These are phyloP conservation scores for Trichoplusia ni DNA, from an alignment of 1,140 invertebrate genomes.

Conservation along the genomic window DNA sequence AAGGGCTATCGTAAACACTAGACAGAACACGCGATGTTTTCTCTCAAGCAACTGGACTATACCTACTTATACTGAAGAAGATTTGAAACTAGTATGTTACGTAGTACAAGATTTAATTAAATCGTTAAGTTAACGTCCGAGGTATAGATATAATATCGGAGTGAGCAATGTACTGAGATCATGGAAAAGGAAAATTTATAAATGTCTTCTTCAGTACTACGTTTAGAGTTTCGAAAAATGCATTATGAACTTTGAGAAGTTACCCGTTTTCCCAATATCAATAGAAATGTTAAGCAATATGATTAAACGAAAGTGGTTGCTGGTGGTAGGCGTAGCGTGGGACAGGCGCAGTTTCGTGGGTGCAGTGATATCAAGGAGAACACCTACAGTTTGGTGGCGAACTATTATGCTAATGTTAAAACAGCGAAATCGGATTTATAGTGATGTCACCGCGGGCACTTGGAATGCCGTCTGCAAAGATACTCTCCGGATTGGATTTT, in stretches of 20 bases:
- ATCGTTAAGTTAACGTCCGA: constrained; percentile 36
- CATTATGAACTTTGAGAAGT: constrained; percentile 7
- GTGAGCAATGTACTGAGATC: constrained; percentile 3
- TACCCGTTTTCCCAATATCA: constrained; percentile 43
- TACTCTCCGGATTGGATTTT: not conserved
- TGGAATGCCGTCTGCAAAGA: constrained; percentile 28
- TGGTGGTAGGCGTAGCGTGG: constrained; percentile 65
- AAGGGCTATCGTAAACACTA: not conserved
- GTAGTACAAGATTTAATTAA: not conserved
- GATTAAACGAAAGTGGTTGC: constrained; percentile 63
- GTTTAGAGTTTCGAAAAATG: not conserved
- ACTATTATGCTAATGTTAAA: constrained; percentile 36
- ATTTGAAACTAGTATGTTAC: not conserved
- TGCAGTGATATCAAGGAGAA: constrained; percentile 44
- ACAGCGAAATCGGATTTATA: constrained; percentile 38
- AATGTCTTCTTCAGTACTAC: too few relatives aligned
- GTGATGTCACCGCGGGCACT: constrained; percentile 52
- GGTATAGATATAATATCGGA: constrained; percentile 38
- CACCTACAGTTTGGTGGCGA: constrained; percentile 38
- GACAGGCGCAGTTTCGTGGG: constrained; percentile 54
- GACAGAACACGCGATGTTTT: not conserved
- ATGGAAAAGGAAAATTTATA: not conserved
- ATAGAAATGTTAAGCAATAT: constrained; percentile 57
- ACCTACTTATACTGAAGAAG: not conserved
- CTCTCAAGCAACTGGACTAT: not conserved